Conservation (phyloP, 2,113 vertebrate species). For the Camarhynchus parvulus region DNA sequence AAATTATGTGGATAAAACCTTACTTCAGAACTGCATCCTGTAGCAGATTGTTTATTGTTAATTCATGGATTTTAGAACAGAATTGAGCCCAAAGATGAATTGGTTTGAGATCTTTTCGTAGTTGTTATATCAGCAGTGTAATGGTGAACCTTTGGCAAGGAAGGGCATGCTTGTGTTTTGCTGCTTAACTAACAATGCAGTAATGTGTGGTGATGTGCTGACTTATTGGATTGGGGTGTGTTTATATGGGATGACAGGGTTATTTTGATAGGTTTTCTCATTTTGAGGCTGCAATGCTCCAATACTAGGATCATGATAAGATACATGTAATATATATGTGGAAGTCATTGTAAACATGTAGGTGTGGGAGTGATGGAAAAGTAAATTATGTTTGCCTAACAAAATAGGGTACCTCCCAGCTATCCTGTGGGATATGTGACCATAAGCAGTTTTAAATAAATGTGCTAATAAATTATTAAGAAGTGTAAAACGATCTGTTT, state of each 20-base stretch:
- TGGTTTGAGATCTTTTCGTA: neutral
- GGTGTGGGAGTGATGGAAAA: neutral
- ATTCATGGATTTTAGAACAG: neutral
- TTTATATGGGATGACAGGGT: neutral
- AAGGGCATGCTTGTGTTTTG: neutral
- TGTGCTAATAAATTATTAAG: neutral
- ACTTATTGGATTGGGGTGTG: neutral
- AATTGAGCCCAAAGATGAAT: neutral
- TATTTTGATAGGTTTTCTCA: neutral
- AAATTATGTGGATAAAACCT: neutral
- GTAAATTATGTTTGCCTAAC: neutral
- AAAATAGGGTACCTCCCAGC: neutral
- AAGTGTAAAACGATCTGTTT: neutral
- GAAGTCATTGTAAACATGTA: neutral
- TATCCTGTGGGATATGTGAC: neutral
- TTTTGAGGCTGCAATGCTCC: neutral
- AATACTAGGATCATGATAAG: neutral
- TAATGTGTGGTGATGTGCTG: neutral
- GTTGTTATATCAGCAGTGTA: neutral
- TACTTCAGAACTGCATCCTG: neutral
- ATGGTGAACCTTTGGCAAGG: neutral
- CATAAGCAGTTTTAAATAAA: neutral
- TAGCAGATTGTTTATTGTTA: neutral
- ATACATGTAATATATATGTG: neutral
- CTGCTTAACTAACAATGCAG: neutral